Conservation (phyloP, 1,140 invertebrate genomes). For the Plutomurus gul region DNA sequence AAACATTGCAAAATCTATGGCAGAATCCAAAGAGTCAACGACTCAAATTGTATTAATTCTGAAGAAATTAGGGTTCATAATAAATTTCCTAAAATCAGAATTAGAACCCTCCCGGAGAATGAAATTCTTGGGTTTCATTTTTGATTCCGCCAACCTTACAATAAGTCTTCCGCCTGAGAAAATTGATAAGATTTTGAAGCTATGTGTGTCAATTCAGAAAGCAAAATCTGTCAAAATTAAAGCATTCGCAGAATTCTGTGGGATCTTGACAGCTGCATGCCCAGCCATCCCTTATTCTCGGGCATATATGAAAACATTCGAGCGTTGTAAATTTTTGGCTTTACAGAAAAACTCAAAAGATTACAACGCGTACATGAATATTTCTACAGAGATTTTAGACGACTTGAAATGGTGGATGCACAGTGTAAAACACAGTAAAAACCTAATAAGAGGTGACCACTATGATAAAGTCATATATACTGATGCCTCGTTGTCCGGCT, state of each 20-base stretch:
- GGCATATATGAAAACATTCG: constrained; percentile 32
- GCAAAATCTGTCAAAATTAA: neutral
- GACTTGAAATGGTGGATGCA: constrained; percentile 27
- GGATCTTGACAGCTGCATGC: constrained; percentile 3
- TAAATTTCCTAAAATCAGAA: constrained; percentile 1
- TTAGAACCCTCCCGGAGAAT: neutral
- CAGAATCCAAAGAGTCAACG: neutral
- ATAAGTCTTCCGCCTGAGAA: neutral
- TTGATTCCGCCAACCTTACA: constrained; percentile 6
- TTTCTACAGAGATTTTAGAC: neutral
- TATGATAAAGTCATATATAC: too few species aligned
- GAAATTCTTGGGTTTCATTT: constrained; percentile 38
- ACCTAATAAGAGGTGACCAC: neutral
- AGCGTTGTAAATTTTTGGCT: neutral
- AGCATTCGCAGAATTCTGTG: neutral
- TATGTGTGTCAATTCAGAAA: neutral
- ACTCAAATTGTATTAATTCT: neutral
- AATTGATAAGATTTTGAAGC: neutral
- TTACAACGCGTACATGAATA: neutral
- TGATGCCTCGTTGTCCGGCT: too few species aligned
- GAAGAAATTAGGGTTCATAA: constrained; percentile 1
- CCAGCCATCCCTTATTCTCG: constrained; percentile 21
- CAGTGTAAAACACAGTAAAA: neutral
- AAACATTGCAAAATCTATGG: neutral
- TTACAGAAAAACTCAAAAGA: neutral